A percentile compares a stretch with the other conserved stretches of the same genome.
phyloP scores from a whole-genome alignment of 2,797 vertebrate genomes.

The Spatula clypeata region DNA sequence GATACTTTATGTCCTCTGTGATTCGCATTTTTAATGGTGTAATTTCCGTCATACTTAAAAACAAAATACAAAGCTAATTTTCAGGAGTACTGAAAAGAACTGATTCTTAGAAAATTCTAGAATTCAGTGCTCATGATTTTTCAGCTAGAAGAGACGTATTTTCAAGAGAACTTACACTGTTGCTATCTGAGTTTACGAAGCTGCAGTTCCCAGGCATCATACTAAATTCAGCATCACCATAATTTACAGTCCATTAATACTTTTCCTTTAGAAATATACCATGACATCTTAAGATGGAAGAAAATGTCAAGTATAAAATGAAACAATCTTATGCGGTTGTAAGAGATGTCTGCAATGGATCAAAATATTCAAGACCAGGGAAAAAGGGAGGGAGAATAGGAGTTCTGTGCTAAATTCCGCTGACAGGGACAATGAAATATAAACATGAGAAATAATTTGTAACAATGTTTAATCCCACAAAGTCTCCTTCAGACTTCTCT shows the following conservation, averaged over 20 bases:
- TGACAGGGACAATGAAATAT: not conserved
- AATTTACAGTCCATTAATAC: not conserved
- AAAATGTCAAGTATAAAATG: not conserved
- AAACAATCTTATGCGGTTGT: not conserved
- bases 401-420: not conserved
- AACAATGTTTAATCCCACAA: not conserved
- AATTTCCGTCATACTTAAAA: not conserved
- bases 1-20: not conserved
- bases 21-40: not conserved
- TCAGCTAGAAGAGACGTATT: not conserved
- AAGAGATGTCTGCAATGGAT: not conserved
- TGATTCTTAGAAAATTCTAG: not conserved
- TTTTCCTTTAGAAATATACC: not conserved
- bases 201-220: not conserved
- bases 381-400: not conserved
- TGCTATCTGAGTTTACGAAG: not conserved
- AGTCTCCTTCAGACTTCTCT: not conserved
- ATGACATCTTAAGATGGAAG: not conserved
- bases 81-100: not conserved
- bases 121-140: not conserved
- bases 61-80: not conserved
- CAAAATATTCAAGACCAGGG: not conserved
- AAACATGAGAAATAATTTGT: not conserved
- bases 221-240: not conserved
- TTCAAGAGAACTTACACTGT: accelerated